A percentile compares a stretch with the other conserved stretches of the same genome.
Evolutionary conservation across 1,140 invertebrate species (phyloP).

Genomic region (Drosophila auraria): DNA sequence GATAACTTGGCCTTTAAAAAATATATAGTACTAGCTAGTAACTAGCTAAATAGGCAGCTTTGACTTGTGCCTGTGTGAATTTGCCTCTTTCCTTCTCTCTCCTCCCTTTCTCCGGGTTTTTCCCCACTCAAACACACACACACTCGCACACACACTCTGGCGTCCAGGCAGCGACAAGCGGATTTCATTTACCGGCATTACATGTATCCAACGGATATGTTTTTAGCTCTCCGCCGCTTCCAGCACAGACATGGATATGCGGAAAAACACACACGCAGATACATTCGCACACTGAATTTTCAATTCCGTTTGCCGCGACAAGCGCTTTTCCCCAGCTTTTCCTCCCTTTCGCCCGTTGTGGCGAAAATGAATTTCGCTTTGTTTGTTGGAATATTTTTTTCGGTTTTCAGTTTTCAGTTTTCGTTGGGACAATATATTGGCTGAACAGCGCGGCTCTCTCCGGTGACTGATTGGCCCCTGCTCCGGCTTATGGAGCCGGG

Average conservation of each 20-base stretch:
- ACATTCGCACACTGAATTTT: slow-evolving; percentile 63
- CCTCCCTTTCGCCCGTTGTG: not conserved
- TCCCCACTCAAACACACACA: slow-evolving; percentile 22
- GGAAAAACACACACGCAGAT: slow-evolving; percentile 47
- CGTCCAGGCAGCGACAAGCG: slow-evolving; percentile 69
- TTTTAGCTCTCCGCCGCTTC: slow-evolving; percentile 71
- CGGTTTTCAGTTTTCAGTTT: slow-evolving; percentile 46
- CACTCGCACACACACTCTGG: slow-evolving; percentile 9
- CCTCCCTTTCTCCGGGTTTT: not conserved
- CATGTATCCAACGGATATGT: slow-evolving; percentile 82
- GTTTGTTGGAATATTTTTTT: slow-evolving; percentile 77
- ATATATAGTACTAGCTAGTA: not conserved
- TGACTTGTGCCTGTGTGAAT: not conserved
- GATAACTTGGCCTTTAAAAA: not conserved
- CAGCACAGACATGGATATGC: slow-evolving; percentile 75
- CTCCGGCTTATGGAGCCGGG: slow-evolving; percentile 9
- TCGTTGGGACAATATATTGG: slow-evolving; percentile 69
- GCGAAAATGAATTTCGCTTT: slow-evolving; percentile 80
- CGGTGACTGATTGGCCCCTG: slow-evolving; percentile 69
- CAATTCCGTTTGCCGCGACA: slow-evolving; percentile 82
- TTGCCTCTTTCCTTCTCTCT: slow-evolving; percentile 1
- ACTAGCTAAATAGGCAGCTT: not conserved
- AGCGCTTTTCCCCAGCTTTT: slow-evolving; percentile 42
- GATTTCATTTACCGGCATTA: slow-evolving; percentile 83
- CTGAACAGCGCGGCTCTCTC: slow-evolving; percentile 19